Base-by-base conservation (phyloP, 2,113 vertebrate species). In the Pycnonotus jocosus region DNA sequence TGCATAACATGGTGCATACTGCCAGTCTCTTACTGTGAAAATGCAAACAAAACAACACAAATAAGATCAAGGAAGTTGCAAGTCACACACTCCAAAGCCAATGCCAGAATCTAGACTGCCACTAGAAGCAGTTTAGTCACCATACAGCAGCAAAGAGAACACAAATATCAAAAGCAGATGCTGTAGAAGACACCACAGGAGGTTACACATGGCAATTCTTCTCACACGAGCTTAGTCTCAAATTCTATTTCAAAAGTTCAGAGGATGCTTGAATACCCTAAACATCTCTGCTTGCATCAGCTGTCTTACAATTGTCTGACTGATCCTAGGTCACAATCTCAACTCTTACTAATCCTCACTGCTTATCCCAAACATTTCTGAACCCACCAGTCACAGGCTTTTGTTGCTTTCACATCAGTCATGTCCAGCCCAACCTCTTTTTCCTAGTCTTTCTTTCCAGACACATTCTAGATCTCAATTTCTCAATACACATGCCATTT, bases 1-100 rank as follows among this genome's bases (percentile, higher is more conserved):
- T 40, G 30, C 16, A 31, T 38, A 71, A 62, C 0, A 0, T 31
- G 27, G 10, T 20, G 20, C 2, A 7, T 2, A 1, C 5, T 60
- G 40, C 17, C 79, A 40, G 73, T 47, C 9, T 14, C 27, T 81
- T 60, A 48, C 19, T 68, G 30, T 71, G 56, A 66, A 91, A 93
- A 85, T 11, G 37, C 23, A 87, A 78, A 64, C 8, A 9, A 87
- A 88, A 53, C 21, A 78, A 61, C 27, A 60, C 35, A 85, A 84
- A 11, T 25, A 58, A 90, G 14, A 81, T 76, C 15, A 79, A 6
- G 22, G 6, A 90, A 57, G 37, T 5, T 82, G 28, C 37, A 69
- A 61, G 53, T 61, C 73, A 85, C 69, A 80, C 25, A 35, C 13
- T 61, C 15, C 48, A 80, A 79, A 79, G 50, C 17, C 38, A 85